Conservation (phyloP, 2,797 vertebrate species). For the Acipenser transmontanus region DNA sequence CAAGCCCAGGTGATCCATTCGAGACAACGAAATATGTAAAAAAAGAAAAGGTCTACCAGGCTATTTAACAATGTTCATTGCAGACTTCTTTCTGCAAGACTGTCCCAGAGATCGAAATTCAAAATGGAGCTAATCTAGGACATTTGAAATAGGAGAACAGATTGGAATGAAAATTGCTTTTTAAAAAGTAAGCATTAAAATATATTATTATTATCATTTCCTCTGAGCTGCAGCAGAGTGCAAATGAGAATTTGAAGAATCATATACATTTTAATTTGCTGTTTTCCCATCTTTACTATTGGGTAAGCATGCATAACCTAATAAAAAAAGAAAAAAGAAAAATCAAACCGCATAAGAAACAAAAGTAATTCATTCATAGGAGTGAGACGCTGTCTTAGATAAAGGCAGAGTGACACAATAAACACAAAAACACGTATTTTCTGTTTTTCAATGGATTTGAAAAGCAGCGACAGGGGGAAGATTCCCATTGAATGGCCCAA, state of each 20-base stretch:
- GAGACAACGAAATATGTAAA: no score
- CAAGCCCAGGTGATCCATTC: no score
- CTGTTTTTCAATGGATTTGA: constrained; percentile 24
- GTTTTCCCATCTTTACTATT: background rate
- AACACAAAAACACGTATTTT: constrained; percentile 27
- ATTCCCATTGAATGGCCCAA: constrained; percentile 38
- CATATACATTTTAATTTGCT: background rate
- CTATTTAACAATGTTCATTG: no score
- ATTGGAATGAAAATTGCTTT: no score
- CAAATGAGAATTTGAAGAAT: background rate
- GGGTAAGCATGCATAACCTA: constrained; percentile 9
- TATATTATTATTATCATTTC: background rate
- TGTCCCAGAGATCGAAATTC: no score
- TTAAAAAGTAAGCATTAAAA: no score
- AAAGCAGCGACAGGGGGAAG: constrained; percentile 23
- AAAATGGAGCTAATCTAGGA: no score
- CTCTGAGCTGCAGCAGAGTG: background rate
- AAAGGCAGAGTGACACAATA: constrained; percentile 4
- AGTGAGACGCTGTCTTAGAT: background rate
- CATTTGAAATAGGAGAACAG: no score
- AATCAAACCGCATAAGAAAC: constrained; percentile 6
- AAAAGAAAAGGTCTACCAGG: no score
- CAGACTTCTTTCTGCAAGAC: no score
- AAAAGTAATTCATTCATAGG: background rate
- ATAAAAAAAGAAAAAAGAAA: background rate